Percentiles rank a stretch among this genome's conserved stretches.
Evolutionary conservation across 2,888 invertebrate genomes (phyloP).

Genomic region (Chromoteleia sp.): DNA sequence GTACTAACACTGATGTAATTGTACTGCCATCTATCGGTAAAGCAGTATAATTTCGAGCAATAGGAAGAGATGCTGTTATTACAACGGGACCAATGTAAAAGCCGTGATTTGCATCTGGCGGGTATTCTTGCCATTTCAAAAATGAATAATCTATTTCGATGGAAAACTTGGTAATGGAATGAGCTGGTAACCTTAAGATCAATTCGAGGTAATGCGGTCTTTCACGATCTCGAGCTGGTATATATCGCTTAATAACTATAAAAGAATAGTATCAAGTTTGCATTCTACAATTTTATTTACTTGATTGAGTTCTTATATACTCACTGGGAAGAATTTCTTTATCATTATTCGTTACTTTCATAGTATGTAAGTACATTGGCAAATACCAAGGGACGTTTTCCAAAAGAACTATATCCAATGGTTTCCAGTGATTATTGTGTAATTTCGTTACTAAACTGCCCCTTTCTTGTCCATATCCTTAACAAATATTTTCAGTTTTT

Average conservation of each 20-base stretch:
- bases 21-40: constrained; percentile 90
- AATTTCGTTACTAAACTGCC: constrained; percentile 95
- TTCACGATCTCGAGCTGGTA: constrained; percentile 93
- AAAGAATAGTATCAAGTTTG: constrained; percentile 42
- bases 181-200: constrained; percentile 91
- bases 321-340: constrained; percentile 86
- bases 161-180: constrained; percentile 92
- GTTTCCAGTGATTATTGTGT: constrained; percentile 91
- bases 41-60: constrained; percentile 92
- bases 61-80: constrained; percentile 91
- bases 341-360: constrained; percentile 88
- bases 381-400: constrained; percentile 97
- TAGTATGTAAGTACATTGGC: constrained; percentile 95
- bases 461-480: constrained; percentile 95
- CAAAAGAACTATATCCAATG: constrained; percentile 91
- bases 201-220: constrained; percentile 95
- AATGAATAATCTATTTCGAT: constrained; percentile 98
- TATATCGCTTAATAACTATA: constrained; percentile 85
- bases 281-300: background rate
- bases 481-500: constrained; percentile 17
- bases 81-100: constrained; percentile 97
- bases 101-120: constrained; percentile 99
- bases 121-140: constrained; percentile 99
- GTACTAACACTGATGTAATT: constrained; percentile 83
- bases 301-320: constrained; percentile 39